These are phyloP conservation scores for Elmis aenea DNA, from an alignment of 2,888 invertebrate genomes.

Conservation along the genomic window DNA sequence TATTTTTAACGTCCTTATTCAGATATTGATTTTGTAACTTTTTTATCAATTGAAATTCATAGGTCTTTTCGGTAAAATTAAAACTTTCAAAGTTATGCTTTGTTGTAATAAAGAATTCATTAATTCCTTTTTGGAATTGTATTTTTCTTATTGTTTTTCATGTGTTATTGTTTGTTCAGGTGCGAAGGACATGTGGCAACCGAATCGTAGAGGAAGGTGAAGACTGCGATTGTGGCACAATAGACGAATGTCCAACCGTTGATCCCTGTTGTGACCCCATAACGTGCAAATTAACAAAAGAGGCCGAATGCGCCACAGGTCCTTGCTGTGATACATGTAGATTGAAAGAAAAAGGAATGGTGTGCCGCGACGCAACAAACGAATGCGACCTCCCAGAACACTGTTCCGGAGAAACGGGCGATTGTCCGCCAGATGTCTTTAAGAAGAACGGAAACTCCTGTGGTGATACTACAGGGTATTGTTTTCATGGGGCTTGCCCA, in stretches of 20 bases:
- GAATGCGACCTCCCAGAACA: conserved; percentile 96
- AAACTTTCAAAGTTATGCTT: too few species aligned
- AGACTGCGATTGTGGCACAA: conserved; percentile 95
- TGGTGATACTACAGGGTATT: conserved; percentile 45
- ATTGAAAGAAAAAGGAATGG: conserved; percentile 63
- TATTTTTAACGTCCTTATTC: too few species aligned
- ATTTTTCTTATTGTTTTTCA: too few species aligned
- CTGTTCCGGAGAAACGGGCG: conserved; percentile 83
- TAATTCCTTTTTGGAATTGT: too few species aligned
- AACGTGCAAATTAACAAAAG: conserved; percentile 90
- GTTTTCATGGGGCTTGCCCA: conserved; percentile 90
- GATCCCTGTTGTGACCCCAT: conserved; percentile 98
- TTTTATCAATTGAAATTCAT: too few species aligned
- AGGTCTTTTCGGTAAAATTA: too few species aligned
- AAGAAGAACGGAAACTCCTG: conserved; percentile 92
- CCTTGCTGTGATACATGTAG: conserved; percentile 89
- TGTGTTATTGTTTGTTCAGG: too few species aligned
- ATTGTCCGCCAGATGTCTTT: conserved; percentile 85
- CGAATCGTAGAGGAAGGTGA: conserved; percentile 91
- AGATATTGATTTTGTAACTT: too few species aligned
- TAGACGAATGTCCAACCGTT: conserved; percentile 76
- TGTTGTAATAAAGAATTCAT: too few species aligned
- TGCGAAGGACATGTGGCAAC: conserved; percentile 86
- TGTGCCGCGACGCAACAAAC: conserved; percentile 81
- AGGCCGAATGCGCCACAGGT: conserved; percentile 90